These are phyloP conservation scores for Callopanchax toddi DNA, from an alignment of 2,113 vertebrate genomes.

Conservation along the genomic window DNA sequence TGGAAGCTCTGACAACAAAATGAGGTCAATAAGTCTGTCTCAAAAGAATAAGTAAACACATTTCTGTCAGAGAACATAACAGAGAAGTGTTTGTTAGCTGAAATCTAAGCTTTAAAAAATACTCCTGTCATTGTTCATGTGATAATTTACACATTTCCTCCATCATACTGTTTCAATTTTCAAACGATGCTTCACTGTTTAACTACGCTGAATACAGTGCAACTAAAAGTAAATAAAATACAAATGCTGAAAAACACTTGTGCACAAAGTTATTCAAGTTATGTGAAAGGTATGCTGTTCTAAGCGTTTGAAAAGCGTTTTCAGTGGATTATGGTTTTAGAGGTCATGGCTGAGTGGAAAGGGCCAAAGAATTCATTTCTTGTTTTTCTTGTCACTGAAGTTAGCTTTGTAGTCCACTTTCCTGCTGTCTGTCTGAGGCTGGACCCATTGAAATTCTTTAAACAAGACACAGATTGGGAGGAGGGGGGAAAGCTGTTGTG, in stretches of 20 bases:
- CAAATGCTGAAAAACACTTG: neutral
- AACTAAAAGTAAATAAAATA: no score
- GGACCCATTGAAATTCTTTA: neutral
- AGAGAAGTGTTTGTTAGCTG: no score
- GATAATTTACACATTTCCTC: no score
- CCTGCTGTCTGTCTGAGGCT: neutral
- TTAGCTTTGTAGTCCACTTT: neutral
- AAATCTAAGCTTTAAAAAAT: no score
- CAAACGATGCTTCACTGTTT: neutral
- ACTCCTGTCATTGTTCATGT: no score
- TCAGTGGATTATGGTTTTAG: neutral
- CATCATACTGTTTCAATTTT: no score
- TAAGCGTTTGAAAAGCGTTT: neutral
- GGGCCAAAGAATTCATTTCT: neutral
- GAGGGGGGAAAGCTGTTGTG: neutral
- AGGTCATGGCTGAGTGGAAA: neutral
- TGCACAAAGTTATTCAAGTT: neutral
- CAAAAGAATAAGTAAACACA: neutral
- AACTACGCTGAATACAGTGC: no score
- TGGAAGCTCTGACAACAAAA: constrained; percentile 8
- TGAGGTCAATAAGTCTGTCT: constrained; percentile 24
- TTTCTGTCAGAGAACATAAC: no score
- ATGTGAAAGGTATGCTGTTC: neutral
- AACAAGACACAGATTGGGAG: neutral
- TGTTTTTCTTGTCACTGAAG: constrained; percentile 12